Evolutionary conservation across 2,888 invertebrate species (phyloP), one percentile per base, ranked within the genome.

Genomic region (Caenorhabditis panamensis): DNA sequence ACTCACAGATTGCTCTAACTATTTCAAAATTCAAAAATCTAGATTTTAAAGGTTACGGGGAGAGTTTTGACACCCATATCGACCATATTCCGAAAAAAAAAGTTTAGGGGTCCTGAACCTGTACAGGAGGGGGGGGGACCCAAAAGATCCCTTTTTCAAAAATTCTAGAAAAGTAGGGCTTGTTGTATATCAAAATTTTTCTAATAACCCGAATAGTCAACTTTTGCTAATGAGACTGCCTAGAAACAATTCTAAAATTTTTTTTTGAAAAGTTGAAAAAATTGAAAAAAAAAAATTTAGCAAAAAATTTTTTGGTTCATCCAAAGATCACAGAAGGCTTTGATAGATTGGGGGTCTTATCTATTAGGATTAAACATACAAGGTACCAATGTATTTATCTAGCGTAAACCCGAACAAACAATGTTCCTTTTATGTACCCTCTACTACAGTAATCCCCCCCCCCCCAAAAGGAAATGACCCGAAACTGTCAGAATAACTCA

Each of bases 401-500:
- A 16, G 16, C 13, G 2, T 11, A 13, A 16, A 41, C 41, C 31
- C 31, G 22, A 49, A 49, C 59, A 68, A 68, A 68, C 31, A 67
- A 31, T 51, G 20, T n/a, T 37, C 53, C 58, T 49, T 58, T 68
- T 54, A 49, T 63, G 63, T 41, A 41, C 41, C 53, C 61, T 22
- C 41, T 22, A 56, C 47, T 72, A 72, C 63, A 28, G 54, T 63
- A 56, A 16, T 26, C 69, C 41, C 41, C n/a, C n/a, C 20, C 4
- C 51, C n/a, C n/a, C 16, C 20, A 11, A 26, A 26, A 3, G 18
- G 51, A 36, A 72, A 72, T 72, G 71, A 72, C 54, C 71, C 71
- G 56, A 41, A 47, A 72, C 71, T 72, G 71, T 51, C 71, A 62
- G 31, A 63, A 22, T 47, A 31, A 72, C 44, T 72, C 56, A 72